Base-by-base conservation (phyloP, 2,113 vertebrate species). In the Cyprinodon tularosa region DNA sequence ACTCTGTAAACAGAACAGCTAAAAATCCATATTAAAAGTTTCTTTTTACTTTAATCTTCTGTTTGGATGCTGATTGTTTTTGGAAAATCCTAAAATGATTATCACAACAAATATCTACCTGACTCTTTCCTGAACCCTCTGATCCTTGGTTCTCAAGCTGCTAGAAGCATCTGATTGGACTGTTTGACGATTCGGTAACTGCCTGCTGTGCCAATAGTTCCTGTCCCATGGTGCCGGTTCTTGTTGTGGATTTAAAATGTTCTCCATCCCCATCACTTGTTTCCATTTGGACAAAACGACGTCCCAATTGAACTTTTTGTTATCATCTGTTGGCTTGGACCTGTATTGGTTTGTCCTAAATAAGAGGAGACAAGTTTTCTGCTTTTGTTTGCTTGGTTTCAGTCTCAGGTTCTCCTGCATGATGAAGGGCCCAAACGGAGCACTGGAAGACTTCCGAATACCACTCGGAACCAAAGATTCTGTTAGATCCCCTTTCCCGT, bases 391-490 rank as follows among this genome's bases (percentile, higher is more conserved):
- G 6, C 0, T 62, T 2, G 62, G 68, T 48, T 62, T 81, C 72
- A 66, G 89, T 91, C 89, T 90, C 88, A 12, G 65, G 77, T 83
- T 83, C 76, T 50, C 66, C 86, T 40, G 77, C 71, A 63, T n/a
- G 12, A 44, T 75, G 85, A 74, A 76, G 79, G 53, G 70, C 76
- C 50, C 9, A 66, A 38, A 62, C 0, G 40, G 59, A 84, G 74
- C 62, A 0, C 62, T 65, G 78, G 71, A 86, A 72, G 82, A 84
- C 66, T 8, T 48, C 17, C n/a, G 40, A 36, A 45, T 45, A 4
- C 7, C 14, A 48, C 2, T 50, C 36, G 9, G 14, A 4, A 53
- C 22, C 40, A 59, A 44, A 68, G n/a, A 61, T 63, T 57, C 50
- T 20, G 50, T 4, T 53, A 17, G 17, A 53, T 1, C 13, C 1